Evolutionary conservation across 2,797 vertebrate genomes (phyloP), one percentile per base, ranked within the genome.

Genomic region (Chromobotia macracanthus): DNA sequence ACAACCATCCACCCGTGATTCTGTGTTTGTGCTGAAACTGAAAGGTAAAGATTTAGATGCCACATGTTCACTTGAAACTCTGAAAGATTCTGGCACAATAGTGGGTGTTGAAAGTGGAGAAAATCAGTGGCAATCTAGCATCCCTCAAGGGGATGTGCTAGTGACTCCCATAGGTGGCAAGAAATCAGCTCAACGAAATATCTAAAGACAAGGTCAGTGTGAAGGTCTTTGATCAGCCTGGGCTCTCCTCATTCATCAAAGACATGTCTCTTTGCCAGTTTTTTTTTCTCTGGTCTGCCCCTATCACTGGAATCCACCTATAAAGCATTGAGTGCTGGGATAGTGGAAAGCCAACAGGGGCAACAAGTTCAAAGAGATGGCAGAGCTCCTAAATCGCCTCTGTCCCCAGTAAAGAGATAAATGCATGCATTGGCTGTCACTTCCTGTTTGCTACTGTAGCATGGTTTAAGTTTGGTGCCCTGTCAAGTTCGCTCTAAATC

Each of bases 221-320:
- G 92, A 91, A 91, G 94, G 93, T 94, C 96, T 97, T 96, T 97
- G 95, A 97, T 97, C 95, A 93, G 89, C 93, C 93, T 93, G 94
- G 95, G 94, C 93, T 94, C 91, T 95, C 95, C 92, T 94, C 94
- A 95, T 95, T 94, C 94, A 93, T 93, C 90, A 93, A 90, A 91
- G 89, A 83, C 79, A 79, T 79, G 73, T 84, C 76, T 85, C 88
- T 92, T 88, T 88, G 89, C 85, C 84, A 92, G 94, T 93, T 91
- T 90, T 87, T 88, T 89, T 91, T 89, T 90, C 91, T 91, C 89
- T 89, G 91, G 90, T 89, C 92, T 90, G 89, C 87, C 87, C 86
- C 93, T 80, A 90, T 96, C 96, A 96, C 95, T 95, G 95, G 95
- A 96, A 94, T 97, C 28, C 95, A 92, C 96, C 98, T 97, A 96